Base-by-base conservation (phyloP, 2,888 invertebrate genomes). In the Hirtodrosophila trivittata region DNA sequence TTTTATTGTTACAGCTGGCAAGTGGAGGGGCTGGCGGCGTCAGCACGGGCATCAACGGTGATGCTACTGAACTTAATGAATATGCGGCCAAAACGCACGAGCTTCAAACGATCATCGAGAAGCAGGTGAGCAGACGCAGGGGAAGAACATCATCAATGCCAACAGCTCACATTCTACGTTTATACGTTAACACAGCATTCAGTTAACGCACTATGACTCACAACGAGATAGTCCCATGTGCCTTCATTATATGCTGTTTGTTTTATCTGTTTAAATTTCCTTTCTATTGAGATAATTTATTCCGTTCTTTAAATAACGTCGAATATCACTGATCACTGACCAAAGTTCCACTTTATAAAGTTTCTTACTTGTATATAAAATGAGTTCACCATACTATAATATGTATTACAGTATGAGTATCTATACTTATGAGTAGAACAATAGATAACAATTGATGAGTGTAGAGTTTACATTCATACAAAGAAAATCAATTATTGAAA, bases 91-190 rank as follows among this genome's bases (percentile, higher is more conserved):
- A 92, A 92, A 93, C 96, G 87, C 93, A 94, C 89, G 96, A 96
- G 91, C 94, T 96, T 84, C 96, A 96, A 93, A 93, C 94, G 90
- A 95, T 95, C 86, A 93, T 96, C 91, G 96, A 96, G 91, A 96
- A 96, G 91, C 97, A 97, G 94, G 96, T 96, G 75, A 75, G 69
- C 32, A 13, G 6, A 12, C 21, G 26, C 38, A 14, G 35, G 21
- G 28, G 12, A 28, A 35, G 12, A 50, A 35, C 21, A 62, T 37
- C 41, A 47, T 26, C 9, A 39, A 18, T 52, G 30, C 35, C 45
- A 62, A 30, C 51, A 41, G 30, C 10, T 50, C 37, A 9, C 14
- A 42, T 21, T 13, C 37, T 49, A 60, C 28, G 30, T 26, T 41
- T 16, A 28, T 14, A 35, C 28, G 25, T 26, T 35, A 13, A 21